A percentile compares a stretch with the other conserved stretches of the same genome.
Evolutionary conservation across 2,113 vertebrate genomes (phyloP).

Genomic region (Pseudorectes ferrugineus): DNA sequence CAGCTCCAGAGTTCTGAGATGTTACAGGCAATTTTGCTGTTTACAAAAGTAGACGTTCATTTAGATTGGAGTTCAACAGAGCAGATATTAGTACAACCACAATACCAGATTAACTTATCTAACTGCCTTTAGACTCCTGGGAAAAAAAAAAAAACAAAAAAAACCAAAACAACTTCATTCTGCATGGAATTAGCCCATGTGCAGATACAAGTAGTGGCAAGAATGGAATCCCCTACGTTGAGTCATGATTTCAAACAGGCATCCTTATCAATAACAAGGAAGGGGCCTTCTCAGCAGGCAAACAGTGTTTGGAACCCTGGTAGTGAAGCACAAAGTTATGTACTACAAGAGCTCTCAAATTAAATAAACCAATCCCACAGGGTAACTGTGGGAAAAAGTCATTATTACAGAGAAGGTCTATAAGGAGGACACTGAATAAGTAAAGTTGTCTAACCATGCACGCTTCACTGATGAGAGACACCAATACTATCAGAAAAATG

Average conservation of each 20-base stretch:
- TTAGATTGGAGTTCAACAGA: background rate
- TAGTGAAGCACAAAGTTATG: rapidly evolving
- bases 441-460: background rate
- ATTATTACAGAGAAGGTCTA: background rate
- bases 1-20: background rate
- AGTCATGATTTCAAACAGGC: background rate
- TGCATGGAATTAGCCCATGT: background rate
- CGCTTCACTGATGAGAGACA: background rate
- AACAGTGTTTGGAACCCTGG: background rate
- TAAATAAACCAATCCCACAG: background rate
- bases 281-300: background rate
- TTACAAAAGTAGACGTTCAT: background rate
- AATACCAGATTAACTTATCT: background rate
- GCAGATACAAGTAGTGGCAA: background rate
- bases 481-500: background rate
- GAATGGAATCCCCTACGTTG: rapidly evolving
- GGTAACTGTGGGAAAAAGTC: background rate
- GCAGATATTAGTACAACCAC: background rate
- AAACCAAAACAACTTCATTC: background rate
- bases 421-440: background rate
- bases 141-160: background rate
- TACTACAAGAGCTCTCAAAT: background rate
- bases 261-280: background rate
- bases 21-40: background rate
- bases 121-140: background rate